Evolutionary conservation across 2,797 vertebrate genomes (phyloP), one percentile per base, ranked within the genome.

Genomic region (Alauda arvensis): DNA sequence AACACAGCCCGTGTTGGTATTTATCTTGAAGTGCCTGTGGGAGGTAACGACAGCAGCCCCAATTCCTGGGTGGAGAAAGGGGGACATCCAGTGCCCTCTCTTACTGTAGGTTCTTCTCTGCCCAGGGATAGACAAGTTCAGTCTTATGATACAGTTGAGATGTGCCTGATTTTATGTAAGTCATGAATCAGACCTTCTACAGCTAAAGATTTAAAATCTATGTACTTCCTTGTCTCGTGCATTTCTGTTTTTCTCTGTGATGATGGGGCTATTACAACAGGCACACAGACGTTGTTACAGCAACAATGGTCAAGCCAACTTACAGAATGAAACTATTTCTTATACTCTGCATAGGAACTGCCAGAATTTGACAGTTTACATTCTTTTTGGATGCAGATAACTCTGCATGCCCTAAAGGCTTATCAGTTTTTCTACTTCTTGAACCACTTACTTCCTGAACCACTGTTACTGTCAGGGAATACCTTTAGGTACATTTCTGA

Each of bases 111-210:
- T 24, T 10, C 18, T 18, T 61, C 23, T 9, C 19, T 48, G n/a
- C 39, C 39, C 15, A 31, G 46, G 26, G 12, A 46, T 12, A 37
- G 37, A 37, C 37, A 37, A 37, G 18, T n/a, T 85, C 45, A 70
- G 19, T 24, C 45, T 55, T 78, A 8, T 69, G 29, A 53, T 56
- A 55, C 29, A 56, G 52, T 28, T 72, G 53, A 87, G 57, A 67
- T 79, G 46, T 70, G 75, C 83, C 39, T 69, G 67, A 79, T 78
- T 66, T 85, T 88, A 33, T 16, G 11, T 28, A 72, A 70, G 62
- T 76, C 40, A 67, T 25, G 25, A 90, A 79, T 87, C 66, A 87
- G 34, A 87, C 49, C 34, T 60, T 39, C 53, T 60, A 84, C 74
- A 79, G 67, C 55, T 67, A 67, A 74, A 80, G 19, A 81, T 62